phyloP scores from a whole-genome alignment of 2,888 invertebrate species.

The Mesorhabditis spiculigera region DNA sequence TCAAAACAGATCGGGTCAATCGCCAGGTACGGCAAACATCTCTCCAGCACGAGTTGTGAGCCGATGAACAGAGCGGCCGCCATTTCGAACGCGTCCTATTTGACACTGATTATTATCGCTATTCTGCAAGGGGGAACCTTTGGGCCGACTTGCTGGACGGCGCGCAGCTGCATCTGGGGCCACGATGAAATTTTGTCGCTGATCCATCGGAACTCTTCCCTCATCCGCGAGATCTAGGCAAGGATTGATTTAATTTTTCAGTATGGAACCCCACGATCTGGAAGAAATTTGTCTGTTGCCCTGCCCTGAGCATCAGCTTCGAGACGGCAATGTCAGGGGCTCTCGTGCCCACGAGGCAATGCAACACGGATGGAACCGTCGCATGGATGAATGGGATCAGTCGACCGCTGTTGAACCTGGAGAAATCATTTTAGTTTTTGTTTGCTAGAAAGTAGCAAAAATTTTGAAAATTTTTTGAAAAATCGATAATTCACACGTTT shows the following conservation, averaged over 20 bases:
- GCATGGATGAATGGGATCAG: background rate
- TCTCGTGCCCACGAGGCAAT: background rate
- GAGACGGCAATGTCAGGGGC: background rate
- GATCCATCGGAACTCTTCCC: background rate
- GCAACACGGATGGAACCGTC: background rate
- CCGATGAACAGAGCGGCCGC: background rate
- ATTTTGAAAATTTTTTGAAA: background rate
- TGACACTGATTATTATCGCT: background rate
- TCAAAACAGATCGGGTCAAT: constrained; percentile 6
- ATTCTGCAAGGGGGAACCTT: background rate
- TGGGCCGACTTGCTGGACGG: constrained; percentile 1
- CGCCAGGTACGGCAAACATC: background rate
- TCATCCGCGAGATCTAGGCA: background rate
- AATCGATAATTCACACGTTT: background rate
- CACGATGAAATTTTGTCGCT: background rate
- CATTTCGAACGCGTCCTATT: background rate
- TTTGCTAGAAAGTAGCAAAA: background rate
- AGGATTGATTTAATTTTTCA: background rate
- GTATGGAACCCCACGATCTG: background rate
- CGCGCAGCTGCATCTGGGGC: background rate
- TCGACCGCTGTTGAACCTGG: background rate
- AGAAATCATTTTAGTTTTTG: background rate
- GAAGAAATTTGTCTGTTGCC: background rate
- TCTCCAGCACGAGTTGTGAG: background rate
- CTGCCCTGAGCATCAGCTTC: background rate